Conservation (phyloP, 2,888 invertebrate species). For the Drosophila mimetica region DNA sequence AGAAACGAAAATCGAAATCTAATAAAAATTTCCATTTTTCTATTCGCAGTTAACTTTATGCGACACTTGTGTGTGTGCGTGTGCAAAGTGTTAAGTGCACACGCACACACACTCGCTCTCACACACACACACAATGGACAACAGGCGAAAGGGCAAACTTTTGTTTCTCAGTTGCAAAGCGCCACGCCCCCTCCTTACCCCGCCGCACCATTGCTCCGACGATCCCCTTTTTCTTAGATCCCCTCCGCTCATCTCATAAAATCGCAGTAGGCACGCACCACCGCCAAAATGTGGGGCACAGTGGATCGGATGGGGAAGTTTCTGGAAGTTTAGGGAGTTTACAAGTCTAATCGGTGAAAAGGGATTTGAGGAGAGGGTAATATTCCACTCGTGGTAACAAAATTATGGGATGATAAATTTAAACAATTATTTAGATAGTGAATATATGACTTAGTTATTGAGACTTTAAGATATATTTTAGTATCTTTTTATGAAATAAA, state of each 20-base stretch:
- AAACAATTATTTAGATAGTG: neutral
- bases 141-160: constrained; percentile 61
- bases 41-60: constrained; percentile 78
- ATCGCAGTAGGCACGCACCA: constrained; percentile 65
- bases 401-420: neutral
- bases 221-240: constrained; percentile 5
- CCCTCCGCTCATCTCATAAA: constrained; percentile 43
- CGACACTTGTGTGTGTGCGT: constrained; percentile 76
- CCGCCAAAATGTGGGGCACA: constrained; percentile 35
- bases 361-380: neutral
- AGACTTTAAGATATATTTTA: too few relatives aligned
- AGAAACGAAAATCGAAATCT: constrained; percentile 65
- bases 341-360: neutral
- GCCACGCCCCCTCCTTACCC: constrained; percentile 3
- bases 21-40: constrained; percentile 78
- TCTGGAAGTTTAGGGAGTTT: neutral
- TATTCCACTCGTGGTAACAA: neutral
- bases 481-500: too few relatives aligned
- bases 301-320: constrained; percentile 15
- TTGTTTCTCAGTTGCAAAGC: constrained; percentile 49
- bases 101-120: constrained; percentile 31
- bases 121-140: constrained; percentile 25
- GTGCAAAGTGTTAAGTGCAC: constrained; percentile 75
- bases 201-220: neutral
- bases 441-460: too few relatives aligned